Conservation (phyloP, 2,888 invertebrate genomes). For the Acronicta psi region DNA sequence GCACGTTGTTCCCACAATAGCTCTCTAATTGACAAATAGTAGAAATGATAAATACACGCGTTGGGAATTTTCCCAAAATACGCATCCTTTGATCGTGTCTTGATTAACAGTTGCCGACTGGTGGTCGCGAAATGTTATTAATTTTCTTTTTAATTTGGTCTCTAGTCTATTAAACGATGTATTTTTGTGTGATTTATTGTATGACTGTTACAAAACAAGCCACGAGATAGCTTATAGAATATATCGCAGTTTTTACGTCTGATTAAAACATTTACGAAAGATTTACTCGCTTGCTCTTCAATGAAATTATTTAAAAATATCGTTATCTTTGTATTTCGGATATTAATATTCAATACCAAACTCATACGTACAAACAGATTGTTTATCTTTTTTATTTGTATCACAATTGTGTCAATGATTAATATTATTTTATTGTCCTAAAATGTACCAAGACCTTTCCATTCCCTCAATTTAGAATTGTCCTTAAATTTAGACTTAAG, state of each 20-base stretch:
- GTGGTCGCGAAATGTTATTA: slow-evolving; percentile 83
- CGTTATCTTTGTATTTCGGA: slow-evolving; percentile 17
- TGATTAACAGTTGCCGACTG: slow-evolving; percentile 84
- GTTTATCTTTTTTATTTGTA: too few relatives aligned
- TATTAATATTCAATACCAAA: slow-evolving; percentile 34
- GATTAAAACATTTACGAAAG: slow-evolving; percentile 52
- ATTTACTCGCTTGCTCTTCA: slow-evolving; percentile 56
- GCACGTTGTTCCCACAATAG: slow-evolving; percentile 85
- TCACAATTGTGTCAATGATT: too few relatives aligned
- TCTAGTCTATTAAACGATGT: slow-evolving; percentile 71
- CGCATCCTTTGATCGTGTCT: slow-evolving; percentile 82
- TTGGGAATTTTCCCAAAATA: slow-evolving; percentile 85
- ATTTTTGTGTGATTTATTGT: slow-evolving; percentile 77
- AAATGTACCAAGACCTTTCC: too few relatives aligned
- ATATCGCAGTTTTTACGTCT: slow-evolving; percentile 62
- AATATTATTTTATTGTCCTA: too few relatives aligned
- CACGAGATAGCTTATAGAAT: slow-evolving; percentile 58
- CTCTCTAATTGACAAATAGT: slow-evolving; percentile 88
- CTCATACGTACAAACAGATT: too few relatives aligned
- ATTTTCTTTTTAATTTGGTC: slow-evolving; percentile 86
- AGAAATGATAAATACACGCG: slow-evolving; percentile 86
- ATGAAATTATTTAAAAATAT: slow-evolving; percentile 44
- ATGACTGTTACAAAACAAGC: slow-evolving; percentile 62
- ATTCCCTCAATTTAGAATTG: too few relatives aligned
- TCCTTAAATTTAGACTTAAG: too few relatives aligned